phyloP scores from a whole-genome alignment of 2,113 vertebrate species.

The Rhinolophus ferrumequinum region DNA sequence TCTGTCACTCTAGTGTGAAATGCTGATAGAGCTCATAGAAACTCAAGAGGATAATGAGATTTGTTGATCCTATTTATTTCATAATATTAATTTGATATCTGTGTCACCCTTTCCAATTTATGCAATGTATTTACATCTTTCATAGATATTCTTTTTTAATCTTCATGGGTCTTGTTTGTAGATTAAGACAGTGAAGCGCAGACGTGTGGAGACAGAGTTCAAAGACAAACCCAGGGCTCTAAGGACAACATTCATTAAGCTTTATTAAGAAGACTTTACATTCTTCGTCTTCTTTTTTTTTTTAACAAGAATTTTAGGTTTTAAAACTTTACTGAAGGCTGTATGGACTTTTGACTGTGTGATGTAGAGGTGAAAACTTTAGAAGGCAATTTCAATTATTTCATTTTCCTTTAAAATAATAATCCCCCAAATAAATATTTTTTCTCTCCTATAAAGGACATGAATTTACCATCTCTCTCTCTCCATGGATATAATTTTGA shows the following conservation, averaged over 20 bases:
- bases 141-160: not conserved
- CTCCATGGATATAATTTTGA: slow-evolving; percentile 65
- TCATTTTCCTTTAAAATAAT: slow-evolving; percentile 64
- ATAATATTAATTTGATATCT: slow-evolving; percentile 37
- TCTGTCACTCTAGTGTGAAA: not conserved
- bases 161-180: not conserved
- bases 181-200: not conserved
- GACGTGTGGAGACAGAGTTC: not conserved
- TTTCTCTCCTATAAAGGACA: not conserved
- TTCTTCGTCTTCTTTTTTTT: not conserved
- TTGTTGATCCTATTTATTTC: not conserved
- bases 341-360: not conserved
- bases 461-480: slow-evolving; percentile 47
- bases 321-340: not conserved
- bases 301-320: slow-evolving; percentile 33
- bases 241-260: not conserved
- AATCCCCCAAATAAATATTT: slow-evolving; percentile 53
- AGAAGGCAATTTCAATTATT: slow-evolving; percentile 27
- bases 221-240: not conserved
- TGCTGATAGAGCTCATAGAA: not conserved
- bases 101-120: not conserved
- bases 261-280: not conserved
- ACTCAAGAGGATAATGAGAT: not conserved
- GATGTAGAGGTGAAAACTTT: slow-evolving; percentile 24
- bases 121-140: not conserved